phyloP scores from a whole-genome alignment of 2,797 vertebrate genomes.

The Diplodus puntazzo region DNA sequence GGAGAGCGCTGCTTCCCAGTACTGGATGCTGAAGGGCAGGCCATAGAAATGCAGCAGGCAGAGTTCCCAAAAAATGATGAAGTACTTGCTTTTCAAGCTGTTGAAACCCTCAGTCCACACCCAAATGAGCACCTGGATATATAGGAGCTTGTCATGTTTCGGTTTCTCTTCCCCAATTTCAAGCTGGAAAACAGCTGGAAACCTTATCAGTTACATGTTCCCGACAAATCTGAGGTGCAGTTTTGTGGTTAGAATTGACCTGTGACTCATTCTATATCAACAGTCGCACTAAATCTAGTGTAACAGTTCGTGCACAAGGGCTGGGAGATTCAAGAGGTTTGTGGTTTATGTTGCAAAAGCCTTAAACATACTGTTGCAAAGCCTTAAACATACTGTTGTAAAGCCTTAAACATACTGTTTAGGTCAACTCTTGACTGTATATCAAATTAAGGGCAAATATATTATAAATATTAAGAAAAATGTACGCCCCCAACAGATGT shows the following conservation, averaged over 20 bases:
- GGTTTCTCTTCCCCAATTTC: not conserved
- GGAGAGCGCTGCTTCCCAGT: conserved; percentile 18
- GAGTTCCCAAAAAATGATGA: conserved; percentile 21
- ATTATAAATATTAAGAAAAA: too few relatives aligned
- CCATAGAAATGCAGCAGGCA: conserved; percentile 28
- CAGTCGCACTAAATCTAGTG: conserved; percentile 29
- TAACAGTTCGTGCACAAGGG: not conserved
- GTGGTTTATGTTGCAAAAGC: conserved; percentile 20
- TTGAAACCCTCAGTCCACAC: conserved; percentile 15
- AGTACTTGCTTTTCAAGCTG: conserved; percentile 4
- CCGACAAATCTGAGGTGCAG: conserved; percentile 1
- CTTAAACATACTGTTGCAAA: conserved; percentile 2
- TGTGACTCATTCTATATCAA: not conserved
- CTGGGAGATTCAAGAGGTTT: conserved; percentile 16
- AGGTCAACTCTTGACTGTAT: conserved; percentile 11
- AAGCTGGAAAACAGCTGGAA: conserved; percentile 15
- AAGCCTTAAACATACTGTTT: not conserved
- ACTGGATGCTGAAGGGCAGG: conserved; percentile 32
- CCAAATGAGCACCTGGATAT: conserved; percentile 24
- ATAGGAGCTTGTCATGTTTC: not conserved
- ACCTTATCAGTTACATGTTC: not conserved
- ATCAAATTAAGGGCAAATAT: not conserved
- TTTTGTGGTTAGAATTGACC: conserved; percentile 1
- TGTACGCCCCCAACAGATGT: too few relatives aligned
- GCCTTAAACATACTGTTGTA: not conserved